These are phyloP conservation scores for Caenorhabditis macrosperma DNA, from an alignment of 2,888 invertebrate genomes.

Conservation along the genomic window DNA sequence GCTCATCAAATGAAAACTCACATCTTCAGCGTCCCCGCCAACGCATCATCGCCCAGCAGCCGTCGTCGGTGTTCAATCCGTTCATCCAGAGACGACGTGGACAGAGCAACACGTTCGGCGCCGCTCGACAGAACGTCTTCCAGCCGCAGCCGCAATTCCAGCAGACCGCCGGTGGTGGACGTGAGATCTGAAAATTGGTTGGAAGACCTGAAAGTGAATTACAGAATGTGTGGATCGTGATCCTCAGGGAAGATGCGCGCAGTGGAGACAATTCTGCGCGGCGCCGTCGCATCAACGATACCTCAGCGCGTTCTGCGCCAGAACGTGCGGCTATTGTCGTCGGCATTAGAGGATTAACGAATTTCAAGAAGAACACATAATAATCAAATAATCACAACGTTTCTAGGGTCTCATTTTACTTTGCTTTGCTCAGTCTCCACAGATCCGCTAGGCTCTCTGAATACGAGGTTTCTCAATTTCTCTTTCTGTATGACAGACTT, in stretches of 20 bases:
- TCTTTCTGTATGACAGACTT: slow-evolving; percentile 39
- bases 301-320: slow-evolving; percentile 56
- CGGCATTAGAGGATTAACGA: too few species aligned
- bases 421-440: not conserved
- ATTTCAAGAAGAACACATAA: not conserved
- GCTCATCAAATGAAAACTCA: too few species aligned
- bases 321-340: slow-evolving; percentile 63
- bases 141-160: slow-evolving; percentile 35
- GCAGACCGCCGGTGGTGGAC: slow-evolving; percentile 19
- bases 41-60: slow-evolving; percentile 49
- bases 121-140: slow-evolving; percentile 23
- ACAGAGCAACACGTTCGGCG: slow-evolving; percentile 42
- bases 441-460: slow-evolving; percentile 28
- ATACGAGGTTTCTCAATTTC: slow-evolving; percentile 17
- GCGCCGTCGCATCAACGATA: slow-evolving; percentile 60
- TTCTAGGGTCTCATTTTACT: slow-evolving; percentile 30
- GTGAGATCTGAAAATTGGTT: too few species aligned
- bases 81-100: slow-evolving; percentile 48
- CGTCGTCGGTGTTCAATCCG: slow-evolving; percentile 29
- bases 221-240: slow-evolving; percentile 68
- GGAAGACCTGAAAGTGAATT: slow-evolving; percentile 35
- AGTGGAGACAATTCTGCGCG: slow-evolving; percentile 71
- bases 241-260: slow-evolving; percentile 63
- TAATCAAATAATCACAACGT: slow-evolving; percentile 1
- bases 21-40: slow-evolving; percentile 51